Conservation (phyloP, 2,888 invertebrate genomes). For the Caenorhabditis panamensis region DNA sequence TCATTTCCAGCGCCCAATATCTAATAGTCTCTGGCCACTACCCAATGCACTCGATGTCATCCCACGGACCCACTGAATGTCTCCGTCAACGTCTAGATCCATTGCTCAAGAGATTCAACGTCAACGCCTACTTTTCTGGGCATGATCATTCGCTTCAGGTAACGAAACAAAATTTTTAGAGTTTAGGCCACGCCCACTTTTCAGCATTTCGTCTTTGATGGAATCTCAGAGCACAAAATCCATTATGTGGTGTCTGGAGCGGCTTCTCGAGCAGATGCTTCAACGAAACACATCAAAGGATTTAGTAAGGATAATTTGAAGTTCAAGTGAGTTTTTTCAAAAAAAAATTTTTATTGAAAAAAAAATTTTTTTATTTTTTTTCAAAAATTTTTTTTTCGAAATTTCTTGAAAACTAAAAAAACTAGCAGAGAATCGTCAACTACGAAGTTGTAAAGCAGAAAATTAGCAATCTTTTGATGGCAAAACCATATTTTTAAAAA, state of each 20-base stretch:
- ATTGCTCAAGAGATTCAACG: conserved; percentile 82
- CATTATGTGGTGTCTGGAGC: conserved; percentile 83
- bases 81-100: conserved; percentile 82
- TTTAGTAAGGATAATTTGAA: conserved; percentile 42
- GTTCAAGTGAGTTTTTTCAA: conserved; percentile 63
- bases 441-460: too few relatives aligned
- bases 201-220: conserved; percentile 69
- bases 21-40: conserved; percentile 83
- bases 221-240: conserved; percentile 72
- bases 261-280: conserved; percentile 82
- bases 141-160: conserved; percentile 84
- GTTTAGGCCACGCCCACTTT: too few relatives aligned
- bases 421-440: too few relatives aligned
- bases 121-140: conserved; percentile 83
- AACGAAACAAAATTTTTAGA: too few relatives aligned
- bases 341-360: too few relatives aligned
- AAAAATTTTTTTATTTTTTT: too few relatives aligned
- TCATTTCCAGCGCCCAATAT: conserved; percentile 83
- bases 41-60: conserved; percentile 83
- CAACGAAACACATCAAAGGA: conserved; percentile 77
- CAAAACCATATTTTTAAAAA: too few relatives aligned
- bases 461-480: too few relatives aligned
- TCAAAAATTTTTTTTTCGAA: too few relatives aligned
- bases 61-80: conserved; percentile 83
- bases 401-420: too few relatives aligned